Evolutionary conservation across 2,797 vertebrate genomes (phyloP).

Genomic region (Catamblyrhynchus diadema): DNA sequence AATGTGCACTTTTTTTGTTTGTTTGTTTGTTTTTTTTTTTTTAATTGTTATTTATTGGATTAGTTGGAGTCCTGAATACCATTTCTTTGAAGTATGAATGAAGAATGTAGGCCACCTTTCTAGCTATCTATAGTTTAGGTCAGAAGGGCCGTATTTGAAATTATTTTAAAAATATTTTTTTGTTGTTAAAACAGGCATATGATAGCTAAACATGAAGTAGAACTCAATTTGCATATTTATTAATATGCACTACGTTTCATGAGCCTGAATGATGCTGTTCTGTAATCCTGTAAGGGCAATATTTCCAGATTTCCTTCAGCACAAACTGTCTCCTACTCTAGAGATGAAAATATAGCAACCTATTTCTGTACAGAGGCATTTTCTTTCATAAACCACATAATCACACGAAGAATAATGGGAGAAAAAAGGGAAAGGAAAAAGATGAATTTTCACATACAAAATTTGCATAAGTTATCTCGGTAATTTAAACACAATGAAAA

Average conservation of each 20-base stretch:
- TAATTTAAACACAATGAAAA: neutral
- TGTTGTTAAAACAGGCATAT: neutral
- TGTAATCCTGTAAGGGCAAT: neutral
- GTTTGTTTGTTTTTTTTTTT: too few relatives aligned
- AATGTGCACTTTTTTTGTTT: rapidly evolving
- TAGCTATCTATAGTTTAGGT: neutral
- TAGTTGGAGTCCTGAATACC: neutral
- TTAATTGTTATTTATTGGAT: neutral
- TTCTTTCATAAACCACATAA: neutral
- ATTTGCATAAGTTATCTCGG: neutral
- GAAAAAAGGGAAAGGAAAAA: neutral
- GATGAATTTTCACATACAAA: neutral
- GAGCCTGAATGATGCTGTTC: neutral
- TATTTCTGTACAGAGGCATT: neutral
- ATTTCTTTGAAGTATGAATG: neutral
- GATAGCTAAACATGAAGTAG: neutral
- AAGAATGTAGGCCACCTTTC: neutral
- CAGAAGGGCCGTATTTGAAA: neutral
- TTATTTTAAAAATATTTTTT: neutral
- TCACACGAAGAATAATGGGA: neutral
- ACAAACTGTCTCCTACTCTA: neutral
- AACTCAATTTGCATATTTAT: neutral
- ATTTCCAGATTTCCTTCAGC: neutral
- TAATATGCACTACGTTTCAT: neutral
- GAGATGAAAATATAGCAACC: neutral